Percentiles rank a stretch among this genome's conserved stretches.
These are phyloP conservation scores for Phymatocera aterrima DNA, from an alignment of 2,888 invertebrate species.

Conservation along the genomic window DNA sequence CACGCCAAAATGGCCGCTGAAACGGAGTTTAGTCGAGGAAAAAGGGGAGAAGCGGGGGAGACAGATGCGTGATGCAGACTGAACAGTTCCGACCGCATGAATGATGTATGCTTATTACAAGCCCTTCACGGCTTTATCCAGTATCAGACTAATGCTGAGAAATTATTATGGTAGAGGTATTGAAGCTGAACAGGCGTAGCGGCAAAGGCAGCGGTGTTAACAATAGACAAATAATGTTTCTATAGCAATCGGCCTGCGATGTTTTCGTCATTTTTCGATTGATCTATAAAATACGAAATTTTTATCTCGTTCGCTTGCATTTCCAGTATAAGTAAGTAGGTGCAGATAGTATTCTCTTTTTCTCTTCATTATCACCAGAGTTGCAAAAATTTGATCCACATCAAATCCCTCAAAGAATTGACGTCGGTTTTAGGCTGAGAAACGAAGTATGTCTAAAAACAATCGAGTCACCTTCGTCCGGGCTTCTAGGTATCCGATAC, in stretches of 20 bases:
- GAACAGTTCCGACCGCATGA: background rate
- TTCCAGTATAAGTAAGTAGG: too few species aligned
- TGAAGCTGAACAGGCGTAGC: too few species aligned
- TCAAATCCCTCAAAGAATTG: background rate
- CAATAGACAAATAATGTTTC: too few species aligned
- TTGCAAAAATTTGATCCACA: background rate
- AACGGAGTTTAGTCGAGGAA: conserved; percentile 1
- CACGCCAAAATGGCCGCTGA: conserved; percentile 40
- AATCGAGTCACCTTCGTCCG: background rate
- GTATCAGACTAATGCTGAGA: background rate
- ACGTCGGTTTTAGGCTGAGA: background rate
- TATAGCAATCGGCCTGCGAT: too few species aligned
- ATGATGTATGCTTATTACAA: background rate
- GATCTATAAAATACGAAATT: too few species aligned
- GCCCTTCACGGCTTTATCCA: background rate
- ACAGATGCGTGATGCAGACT: conserved; percentile 35
- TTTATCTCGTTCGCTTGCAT: too few species aligned
- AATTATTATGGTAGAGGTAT: too few species aligned
- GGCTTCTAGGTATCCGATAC: background rate
- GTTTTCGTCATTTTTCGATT: too few species aligned
- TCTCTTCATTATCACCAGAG: too few species aligned
- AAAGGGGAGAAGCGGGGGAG: conserved; percentile 3
- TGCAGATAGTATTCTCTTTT: background rate
- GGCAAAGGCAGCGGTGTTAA: too few species aligned
- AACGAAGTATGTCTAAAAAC: background rate